phyloP scores from a whole-genome alignment of 2,113 vertebrate species.

The Silurus asotus region DNA sequence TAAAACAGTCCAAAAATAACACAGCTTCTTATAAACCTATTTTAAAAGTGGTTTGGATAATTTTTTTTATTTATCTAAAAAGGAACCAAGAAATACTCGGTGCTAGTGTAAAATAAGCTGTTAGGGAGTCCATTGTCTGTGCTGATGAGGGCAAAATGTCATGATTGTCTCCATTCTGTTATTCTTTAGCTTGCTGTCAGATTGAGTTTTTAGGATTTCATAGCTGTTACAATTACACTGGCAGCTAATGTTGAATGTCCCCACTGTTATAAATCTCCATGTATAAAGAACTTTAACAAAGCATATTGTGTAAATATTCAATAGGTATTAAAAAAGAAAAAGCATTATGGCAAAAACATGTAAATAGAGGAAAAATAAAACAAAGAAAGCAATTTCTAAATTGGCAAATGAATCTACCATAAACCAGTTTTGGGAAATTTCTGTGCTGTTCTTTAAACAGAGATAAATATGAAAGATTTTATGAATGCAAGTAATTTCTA shows the following conservation, averaged over 20 bases:
- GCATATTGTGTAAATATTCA: neutral
- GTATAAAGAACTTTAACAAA: constrained; percentile 1
- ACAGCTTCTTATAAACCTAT: neutral
- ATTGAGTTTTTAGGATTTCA: constrained; percentile 6
- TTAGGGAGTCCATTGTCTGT: constrained; percentile 18
- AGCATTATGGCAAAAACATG: neutral
- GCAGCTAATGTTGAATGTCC: constrained; percentile 22
- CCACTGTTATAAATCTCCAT: neutral
- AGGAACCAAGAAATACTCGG: neutral
- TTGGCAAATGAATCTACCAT: neutral
- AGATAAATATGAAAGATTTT: neutral
- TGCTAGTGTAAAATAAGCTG: neutral
- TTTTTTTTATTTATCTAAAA: neutral
- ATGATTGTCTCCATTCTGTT: constrained; percentile 7
- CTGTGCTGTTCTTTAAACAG: neutral
- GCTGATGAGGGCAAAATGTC: neutral
- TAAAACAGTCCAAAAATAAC: neutral
- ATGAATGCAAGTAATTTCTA: neutral
- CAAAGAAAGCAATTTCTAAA: neutral
- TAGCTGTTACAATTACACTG: constrained; percentile 1
- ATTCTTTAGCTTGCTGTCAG: constrained; percentile 8
- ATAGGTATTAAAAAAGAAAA: neutral
- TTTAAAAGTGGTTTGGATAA: neutral
- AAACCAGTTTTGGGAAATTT: neutral
- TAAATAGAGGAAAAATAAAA: neutral